Base-by-base conservation (phyloP, 2,113 vertebrate genomes). In the Hippopotamus amphibius region DNA sequence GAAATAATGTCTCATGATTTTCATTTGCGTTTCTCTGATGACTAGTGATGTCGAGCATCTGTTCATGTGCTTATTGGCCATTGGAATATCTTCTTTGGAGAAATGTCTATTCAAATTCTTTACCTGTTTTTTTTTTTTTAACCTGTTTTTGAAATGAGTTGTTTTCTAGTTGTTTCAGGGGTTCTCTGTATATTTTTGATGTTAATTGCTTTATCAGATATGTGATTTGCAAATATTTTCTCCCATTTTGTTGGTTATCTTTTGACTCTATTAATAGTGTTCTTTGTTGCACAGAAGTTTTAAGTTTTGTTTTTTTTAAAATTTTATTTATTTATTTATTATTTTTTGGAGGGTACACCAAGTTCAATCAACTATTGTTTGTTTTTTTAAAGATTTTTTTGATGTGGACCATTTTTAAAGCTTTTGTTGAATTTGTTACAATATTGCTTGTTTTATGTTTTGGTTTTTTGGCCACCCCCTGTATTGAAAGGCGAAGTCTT, bases 81-180 rank as follows among this genome's bases (percentile, higher is more conserved):
- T 88, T 92, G 22, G 48, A 71, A 37, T 61, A 76, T 72, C 55
- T 82, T 82, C 43, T 68, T 90, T 59, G 57, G 65, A 89, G 79
- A 83, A 50, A 41, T 61, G 7, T 50, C 7, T 71, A 30, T 37
- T 85, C 10, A 48, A 50, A 53, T 84, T 61, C 33, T 92, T 82
- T 86, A 81, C 24, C 43, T 43, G 15, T 77, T 82, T 95, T 55
- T 43, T 77, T 95, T 55, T 43, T 77, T 82, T 95, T 55, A 37
- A 81, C 24, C 43, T 43, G 15, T 77, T 82, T 95, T 55, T 43
- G 37, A 89, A 90, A 50, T 43, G 24, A 24, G 26, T 81, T 81
- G 46, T 24, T 43, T 76, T 55, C 37, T 0, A 57, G 22, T 86
- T 90, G 12, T 94, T 93, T n/a, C 82, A 69, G 26, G 55, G 19